These are phyloP conservation scores for Yponomeuta malinellus DNA, from an alignment of 2,888 invertebrate genomes.

Conservation along the genomic window DNA sequence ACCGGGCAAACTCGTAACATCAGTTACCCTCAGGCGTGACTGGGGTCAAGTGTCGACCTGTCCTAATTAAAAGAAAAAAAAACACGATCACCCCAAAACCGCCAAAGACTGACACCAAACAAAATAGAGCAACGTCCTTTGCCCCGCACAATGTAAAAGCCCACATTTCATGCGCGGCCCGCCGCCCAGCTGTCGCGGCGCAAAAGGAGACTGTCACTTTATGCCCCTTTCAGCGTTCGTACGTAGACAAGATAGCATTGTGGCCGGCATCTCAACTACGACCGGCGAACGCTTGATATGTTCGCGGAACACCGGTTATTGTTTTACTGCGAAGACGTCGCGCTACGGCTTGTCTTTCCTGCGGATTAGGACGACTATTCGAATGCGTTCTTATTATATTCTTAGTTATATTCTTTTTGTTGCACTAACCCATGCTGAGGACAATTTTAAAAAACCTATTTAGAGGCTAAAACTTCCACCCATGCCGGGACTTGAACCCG, in stretches of 20 bases:
- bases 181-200: not conserved
- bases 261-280: not conserved
- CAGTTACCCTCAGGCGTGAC: too few species aligned
- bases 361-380: not conserved
- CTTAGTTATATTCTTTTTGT: too few species aligned
- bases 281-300: not conserved
- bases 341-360: not conserved
- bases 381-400: not conserved
- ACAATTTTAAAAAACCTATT: too few species aligned
- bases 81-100: too few species aligned
- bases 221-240: not conserved
- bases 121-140: not conserved
- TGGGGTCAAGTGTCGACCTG: too few species aligned
- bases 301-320: conserved; percentile 5
- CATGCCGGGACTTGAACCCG: too few species aligned
- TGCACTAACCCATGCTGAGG: too few species aligned
- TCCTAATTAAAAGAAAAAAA: too few species aligned
- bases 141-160: not conserved
- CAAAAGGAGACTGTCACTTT: conserved; percentile 7
- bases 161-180: not conserved
- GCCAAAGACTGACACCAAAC: not conserved
- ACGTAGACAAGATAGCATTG: conserved; percentile 7
- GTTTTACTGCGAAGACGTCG: conserved; percentile 8
- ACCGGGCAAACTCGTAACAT: too few species aligned
- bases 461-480: too few species aligned